Percentiles rank a stretch among this genome's conserved stretches.
phyloP scores from a whole-genome alignment of 2,113 vertebrate species.

The Mirounga angustirostris region DNA sequence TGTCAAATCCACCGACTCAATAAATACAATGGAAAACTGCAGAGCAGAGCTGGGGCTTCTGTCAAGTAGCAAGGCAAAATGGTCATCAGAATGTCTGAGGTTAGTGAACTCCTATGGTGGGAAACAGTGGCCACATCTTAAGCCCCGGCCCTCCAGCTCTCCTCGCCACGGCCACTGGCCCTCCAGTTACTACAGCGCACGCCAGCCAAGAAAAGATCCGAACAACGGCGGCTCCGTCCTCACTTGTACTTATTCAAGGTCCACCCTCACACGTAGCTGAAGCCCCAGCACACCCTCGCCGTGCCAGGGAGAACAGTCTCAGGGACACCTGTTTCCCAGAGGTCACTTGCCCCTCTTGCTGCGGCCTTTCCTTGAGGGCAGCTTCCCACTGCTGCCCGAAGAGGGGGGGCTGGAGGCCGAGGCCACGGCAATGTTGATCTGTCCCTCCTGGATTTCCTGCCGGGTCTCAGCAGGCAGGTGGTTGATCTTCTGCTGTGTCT shows the following conservation, averaged over 20 bases:
- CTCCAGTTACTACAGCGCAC: not conserved
- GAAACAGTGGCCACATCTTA: conserved; percentile 62
- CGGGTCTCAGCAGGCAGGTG: conserved; percentile 94
- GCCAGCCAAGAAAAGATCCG: conserved; percentile 84
- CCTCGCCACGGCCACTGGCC: not conserved
- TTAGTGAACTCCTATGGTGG: conserved; percentile 78
- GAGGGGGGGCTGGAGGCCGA: conserved; percentile 87
- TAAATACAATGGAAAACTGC: conserved; percentile 70
- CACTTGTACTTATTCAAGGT: conserved; percentile 56
- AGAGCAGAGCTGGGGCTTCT: conserved; percentile 56
- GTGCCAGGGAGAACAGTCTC: conserved; percentile 61
- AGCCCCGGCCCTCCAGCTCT: conserved; percentile 74
- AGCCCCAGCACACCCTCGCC: conserved; percentile 38
- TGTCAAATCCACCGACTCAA: conserved; percentile 63
- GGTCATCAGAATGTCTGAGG: conserved; percentile 81
- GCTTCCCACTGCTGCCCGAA: conserved; percentile 82
- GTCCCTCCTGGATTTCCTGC: conserved; percentile 97
- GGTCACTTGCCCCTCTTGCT: conserved; percentile 95
- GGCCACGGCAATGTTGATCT: conserved; percentile 94
- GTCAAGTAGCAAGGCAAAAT: conserved; percentile 83
- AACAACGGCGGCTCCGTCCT: conserved; percentile 79
- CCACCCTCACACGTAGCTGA: conserved; percentile 54
- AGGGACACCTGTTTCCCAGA: not conserved
- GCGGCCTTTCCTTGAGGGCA: conserved; percentile 92
- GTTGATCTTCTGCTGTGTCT: conserved; percentile 96